phyloP scores from a whole-genome alignment of 1,140 invertebrate genomes.

The Theocolax elegans region DNA sequence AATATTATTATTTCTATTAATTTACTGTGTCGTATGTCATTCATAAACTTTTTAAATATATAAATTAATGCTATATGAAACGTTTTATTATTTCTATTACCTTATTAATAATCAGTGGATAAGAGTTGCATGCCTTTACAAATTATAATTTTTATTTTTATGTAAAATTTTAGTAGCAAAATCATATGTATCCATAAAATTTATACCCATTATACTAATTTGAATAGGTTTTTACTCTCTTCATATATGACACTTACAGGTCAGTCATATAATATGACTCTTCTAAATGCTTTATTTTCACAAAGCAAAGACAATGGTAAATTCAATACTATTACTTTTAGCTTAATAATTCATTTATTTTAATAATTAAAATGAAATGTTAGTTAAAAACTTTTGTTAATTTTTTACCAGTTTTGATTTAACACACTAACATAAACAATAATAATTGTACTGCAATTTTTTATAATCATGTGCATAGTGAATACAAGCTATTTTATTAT shows the following conservation, averaged over 20 bases:
- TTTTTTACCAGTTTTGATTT: constrained; percentile 50
- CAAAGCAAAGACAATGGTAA: no score
- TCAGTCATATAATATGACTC: no score
- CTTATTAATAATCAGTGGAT: no score
- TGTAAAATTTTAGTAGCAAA: constrained; percentile 45
- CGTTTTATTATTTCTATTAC: not conserved
- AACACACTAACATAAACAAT: constrained; percentile 60
- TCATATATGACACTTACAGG: constrained; percentile 42
- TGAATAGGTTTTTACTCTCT: constrained; percentile 50
- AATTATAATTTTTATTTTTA: constrained; percentile 31
- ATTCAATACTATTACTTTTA: no score
- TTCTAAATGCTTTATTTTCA: no score
- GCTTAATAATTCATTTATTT: no score
- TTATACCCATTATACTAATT: constrained; percentile 44
- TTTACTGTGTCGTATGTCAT: no score
- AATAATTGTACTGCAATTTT: constrained; percentile 60
- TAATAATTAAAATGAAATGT: no score
- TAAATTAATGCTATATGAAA: constrained; percentile 21
- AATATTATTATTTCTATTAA: no score
- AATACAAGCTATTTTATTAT: constrained; percentile 46
- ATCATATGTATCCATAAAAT: constrained; percentile 54
- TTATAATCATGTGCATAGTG: constrained; percentile 51
- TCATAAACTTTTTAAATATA: constrained; percentile 41
- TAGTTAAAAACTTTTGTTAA: no score
- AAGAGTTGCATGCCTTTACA: no score